Evolutionary conservation across 2,113 vertebrate genomes (phyloP).

Genomic region (Columba livia): DNA sequence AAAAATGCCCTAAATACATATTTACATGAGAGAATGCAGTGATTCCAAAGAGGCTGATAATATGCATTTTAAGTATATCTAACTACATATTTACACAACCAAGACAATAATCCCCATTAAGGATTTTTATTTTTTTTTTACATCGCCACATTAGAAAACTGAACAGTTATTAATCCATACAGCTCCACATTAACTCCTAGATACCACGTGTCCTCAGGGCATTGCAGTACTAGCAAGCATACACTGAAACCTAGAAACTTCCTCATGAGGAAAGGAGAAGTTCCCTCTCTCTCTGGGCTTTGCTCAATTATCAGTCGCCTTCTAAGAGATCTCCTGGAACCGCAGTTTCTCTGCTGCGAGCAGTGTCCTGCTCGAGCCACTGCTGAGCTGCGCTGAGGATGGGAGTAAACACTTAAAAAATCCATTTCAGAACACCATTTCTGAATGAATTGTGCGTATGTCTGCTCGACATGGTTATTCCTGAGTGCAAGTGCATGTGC

Average conservation of each 20-base stretch:
- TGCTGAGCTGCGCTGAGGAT: neutral
- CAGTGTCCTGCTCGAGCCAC: neutral
- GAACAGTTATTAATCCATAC: constrained; percentile 35
- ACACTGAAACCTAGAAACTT: neutral
- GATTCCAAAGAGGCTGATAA: constrained; percentile 56
- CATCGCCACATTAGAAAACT: neutral
- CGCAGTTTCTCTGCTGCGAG: neutral
- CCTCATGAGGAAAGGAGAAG: neutral
- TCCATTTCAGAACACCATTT: neutral
- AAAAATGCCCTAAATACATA: constrained; percentile 66
- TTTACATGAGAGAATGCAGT: constrained; percentile 57
- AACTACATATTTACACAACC: constrained; percentile 55
- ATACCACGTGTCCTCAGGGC: neutral
- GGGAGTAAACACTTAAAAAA: neutral
- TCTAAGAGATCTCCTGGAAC: neutral
- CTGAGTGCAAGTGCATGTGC: fast-evolving
- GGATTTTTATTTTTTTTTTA: neutral
- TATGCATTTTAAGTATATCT: constrained; percentile 48
- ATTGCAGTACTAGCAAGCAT: neutral
- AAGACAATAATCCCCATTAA: constrained; percentile 57
- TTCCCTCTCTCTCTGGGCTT: constrained; percentile 7
- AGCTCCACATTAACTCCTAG: constrained; percentile 15
- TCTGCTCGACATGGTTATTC: neutral
- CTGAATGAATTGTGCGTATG: neutral
- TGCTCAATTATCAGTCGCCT: neutral